These are phyloP conservation scores for Choristoneura rosaceana DNA, from an alignment of 2,888 invertebrate species.

Conservation along the genomic window DNA sequence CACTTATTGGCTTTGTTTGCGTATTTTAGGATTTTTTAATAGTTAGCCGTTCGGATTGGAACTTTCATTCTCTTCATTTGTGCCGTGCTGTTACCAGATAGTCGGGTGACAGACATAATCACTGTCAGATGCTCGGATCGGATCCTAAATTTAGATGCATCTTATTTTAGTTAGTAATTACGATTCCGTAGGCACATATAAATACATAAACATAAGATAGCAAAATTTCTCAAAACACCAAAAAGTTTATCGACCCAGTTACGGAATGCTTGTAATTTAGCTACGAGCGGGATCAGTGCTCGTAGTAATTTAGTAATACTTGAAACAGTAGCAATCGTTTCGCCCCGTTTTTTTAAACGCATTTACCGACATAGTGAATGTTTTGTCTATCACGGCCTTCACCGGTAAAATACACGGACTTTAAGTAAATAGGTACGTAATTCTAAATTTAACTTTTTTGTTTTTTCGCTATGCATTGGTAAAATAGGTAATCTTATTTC, in stretches of 20 bases:
- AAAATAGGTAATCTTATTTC: background rate
- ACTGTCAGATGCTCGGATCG: no score
- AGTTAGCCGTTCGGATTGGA: no score
- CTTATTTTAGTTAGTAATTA: no score
- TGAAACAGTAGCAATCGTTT: constrained; percentile 25
- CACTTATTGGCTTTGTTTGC: background rate
- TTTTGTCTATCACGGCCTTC: background rate
- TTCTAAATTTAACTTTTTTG: background rate
- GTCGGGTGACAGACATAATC: no score
- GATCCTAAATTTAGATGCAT: no score
- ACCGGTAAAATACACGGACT: background rate
- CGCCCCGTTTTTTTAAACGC: constrained; percentile 23
- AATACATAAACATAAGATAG: background rate
- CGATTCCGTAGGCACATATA: no score
- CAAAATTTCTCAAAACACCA: background rate
- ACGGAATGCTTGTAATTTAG: no score
- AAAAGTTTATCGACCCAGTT: background rate
- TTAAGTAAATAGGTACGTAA: background rate
- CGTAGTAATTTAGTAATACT: background rate
- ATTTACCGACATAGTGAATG: constrained; percentile 6
- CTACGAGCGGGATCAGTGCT: background rate
- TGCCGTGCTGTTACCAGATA: no score
- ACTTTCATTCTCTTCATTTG: no score
- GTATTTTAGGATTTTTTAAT: background rate
- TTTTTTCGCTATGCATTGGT: constrained; percentile 28